phyloP scores from a whole-genome alignment of 1,140 invertebrate genomes.

The Alviniconcha marisindica region DNA sequence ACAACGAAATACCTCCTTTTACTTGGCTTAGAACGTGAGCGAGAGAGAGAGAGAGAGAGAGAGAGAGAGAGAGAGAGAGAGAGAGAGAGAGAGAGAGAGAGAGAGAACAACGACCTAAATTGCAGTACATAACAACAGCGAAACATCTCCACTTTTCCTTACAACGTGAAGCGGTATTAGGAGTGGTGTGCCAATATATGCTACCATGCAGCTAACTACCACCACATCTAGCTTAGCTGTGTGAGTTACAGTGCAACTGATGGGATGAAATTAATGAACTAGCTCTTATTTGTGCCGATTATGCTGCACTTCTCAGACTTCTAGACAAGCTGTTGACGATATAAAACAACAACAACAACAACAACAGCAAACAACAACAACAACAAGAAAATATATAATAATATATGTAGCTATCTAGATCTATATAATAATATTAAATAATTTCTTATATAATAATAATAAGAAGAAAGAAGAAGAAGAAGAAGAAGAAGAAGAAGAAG shows the following conservation, averaged over 20 bases:
- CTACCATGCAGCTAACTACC: too few relatives aligned
- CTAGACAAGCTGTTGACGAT: neutral
- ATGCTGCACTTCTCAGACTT: neutral
- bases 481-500: constrained; percentile 17
- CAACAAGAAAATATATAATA: neutral
- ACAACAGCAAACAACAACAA: neutral
- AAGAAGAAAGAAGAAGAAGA: neutral
- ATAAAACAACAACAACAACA: neutral
- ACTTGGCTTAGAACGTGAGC: neutral
- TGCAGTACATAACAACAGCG: neutral
- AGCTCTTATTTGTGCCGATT: neutral
- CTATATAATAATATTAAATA: too few relatives aligned
- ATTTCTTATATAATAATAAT: too few relatives aligned
- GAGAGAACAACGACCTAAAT: neutral
- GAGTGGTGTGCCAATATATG: too few relatives aligned
- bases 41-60: neutral
- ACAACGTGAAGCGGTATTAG: too few relatives aligned
- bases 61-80: constrained; percentile 2
- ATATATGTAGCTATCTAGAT: neutral
- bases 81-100: neutral
- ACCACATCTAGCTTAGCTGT: too few relatives aligned
- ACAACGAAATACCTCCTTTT: neutral
- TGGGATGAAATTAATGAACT: neutral
- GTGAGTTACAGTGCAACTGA: neutral
- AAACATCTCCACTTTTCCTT: too few relatives aligned